Evolutionary conservation across 2,113 vertebrate genomes (phyloP).

Genomic region (Myotis lucifugus): DNA sequence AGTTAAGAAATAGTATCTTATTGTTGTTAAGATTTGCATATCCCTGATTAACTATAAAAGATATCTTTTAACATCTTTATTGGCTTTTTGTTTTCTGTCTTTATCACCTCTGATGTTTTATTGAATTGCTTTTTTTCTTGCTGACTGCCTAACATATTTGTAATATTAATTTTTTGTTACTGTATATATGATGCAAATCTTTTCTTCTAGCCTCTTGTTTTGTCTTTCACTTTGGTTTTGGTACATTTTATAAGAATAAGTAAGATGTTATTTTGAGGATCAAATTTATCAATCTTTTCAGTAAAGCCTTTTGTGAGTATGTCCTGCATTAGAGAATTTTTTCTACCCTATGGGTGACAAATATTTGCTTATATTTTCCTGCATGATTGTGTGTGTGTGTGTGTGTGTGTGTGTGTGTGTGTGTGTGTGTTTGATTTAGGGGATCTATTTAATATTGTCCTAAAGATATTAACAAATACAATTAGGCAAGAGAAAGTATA

Average conservation of each 20-base stretch:
- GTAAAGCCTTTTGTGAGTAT: neutral
- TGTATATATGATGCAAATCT: neutral
- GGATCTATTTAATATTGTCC: neutral
- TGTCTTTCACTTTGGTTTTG: slow-evolving; percentile 25
- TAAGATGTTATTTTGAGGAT: neutral
- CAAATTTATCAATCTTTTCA: neutral
- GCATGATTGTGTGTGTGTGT: neutral
- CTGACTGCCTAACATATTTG: neutral
- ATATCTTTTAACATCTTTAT: neutral
- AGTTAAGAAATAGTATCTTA: neutral
- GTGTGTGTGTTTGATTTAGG: neutral
- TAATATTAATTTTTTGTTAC: slow-evolving; percentile 9
- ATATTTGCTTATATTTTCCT: neutral
- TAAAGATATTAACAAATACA: neutral
- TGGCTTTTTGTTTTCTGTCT: neutral
- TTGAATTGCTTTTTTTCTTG: neutral
- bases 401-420: neutral
- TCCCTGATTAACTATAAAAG: neutral
- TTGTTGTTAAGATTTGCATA: slow-evolving; percentile 9
- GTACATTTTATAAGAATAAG: neutral
- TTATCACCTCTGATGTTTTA: slow-evolving; percentile 2
- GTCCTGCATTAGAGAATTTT: neutral
- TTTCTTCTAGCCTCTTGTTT: neutral
- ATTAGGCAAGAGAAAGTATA: neutral
- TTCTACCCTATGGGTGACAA: neutral